These are phyloP conservation scores for Amblyopsis rosae DNA, from an alignment of 2,113 vertebrate species.

Conservation along the genomic window DNA sequence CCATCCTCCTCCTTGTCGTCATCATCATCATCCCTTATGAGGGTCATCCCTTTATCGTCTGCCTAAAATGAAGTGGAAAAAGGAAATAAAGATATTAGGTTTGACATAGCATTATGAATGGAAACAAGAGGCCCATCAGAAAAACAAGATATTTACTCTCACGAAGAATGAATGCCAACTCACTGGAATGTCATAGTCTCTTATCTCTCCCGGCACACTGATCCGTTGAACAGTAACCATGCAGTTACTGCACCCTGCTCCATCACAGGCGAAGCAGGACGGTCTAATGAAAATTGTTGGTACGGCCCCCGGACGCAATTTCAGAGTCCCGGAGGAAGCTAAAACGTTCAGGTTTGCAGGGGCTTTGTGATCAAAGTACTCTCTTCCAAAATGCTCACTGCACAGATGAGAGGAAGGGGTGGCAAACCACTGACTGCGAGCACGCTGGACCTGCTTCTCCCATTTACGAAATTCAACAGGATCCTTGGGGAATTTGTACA, in stretches of 20 bases:
- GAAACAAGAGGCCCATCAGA: too few relatives aligned
- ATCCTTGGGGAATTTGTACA: conserved; percentile 78
- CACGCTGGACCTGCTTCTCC: conserved; percentile 79
- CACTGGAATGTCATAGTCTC: conserved; percentile 33
- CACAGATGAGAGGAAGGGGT: conserved; percentile 69
- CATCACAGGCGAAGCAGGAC: conserved; percentile 58
- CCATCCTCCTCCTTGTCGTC: neutral
- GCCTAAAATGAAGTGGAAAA: conserved; percentile 8
- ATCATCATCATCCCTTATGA: neutral
- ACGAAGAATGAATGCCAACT: conserved; percentile 30
- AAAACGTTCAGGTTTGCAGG: conserved; percentile 23
- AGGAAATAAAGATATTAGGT: neutral
- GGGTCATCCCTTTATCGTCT: conserved; percentile 4
- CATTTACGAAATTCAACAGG: conserved; percentile 69
- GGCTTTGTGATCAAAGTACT: conserved; percentile 70
- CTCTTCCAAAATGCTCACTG: conserved; percentile 77
- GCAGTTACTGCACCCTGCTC: conserved; percentile 51
- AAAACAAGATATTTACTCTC: neutral
- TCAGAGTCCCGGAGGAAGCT: conserved; percentile 36
- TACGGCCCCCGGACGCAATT: conserved; percentile 66
- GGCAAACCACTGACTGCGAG: conserved; percentile 66
- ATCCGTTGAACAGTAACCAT: conserved; percentile 47
- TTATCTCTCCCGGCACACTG: conserved; percentile 22
- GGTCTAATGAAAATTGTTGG: conserved; percentile 76
- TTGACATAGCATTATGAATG: neutral